Evolutionary conservation across 1,140 invertebrate species (phyloP), one percentile per base, ranked within the genome.

Genomic region (Dufourea novaeangliae): DNA sequence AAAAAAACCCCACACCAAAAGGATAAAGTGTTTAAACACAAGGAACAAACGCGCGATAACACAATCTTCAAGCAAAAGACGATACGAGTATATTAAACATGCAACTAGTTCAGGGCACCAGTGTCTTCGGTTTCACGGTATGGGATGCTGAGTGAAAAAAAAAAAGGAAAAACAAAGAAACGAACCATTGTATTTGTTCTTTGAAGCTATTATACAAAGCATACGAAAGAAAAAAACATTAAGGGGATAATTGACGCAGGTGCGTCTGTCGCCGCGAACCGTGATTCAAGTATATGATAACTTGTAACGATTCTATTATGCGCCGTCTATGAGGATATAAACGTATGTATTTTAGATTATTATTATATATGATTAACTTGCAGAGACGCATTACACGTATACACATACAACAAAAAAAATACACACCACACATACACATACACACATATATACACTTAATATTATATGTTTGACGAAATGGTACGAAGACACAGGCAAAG

Each of bases 301-400:
- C 84, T 83, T 90, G 88, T 78, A 87, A 90, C 85, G 82, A 88
- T 86, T 88, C 87, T 82, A 86, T 83, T 79, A 88, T 87, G 80
- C 83, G 82, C 84, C 86, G 87, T 90, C 88, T 90, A 89, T 88
- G 88, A 90, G 89, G 87, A 87, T 91, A 88, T 89, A 89, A 88
- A 91, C 86, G 81, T 89, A 89, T 89, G 89, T 91, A 91, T 92
- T 92, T 91, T 91, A 92, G 90, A 91, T 91, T 91, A 91, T 91
- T 91, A 91, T 87, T 86, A 85, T 90, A 86, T 91, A 88, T 88
- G 88, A 86, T 85, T 91, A 90, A 88, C 82, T 68, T 73, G 46
- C 70, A 68, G 56, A 80, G 72, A 82, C 74, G 86, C 67, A 68
- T n/a, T 44, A 88, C 75, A 85, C 72, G 69, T 80, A 75, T 63